Evolutionary conservation across 2,888 invertebrate genomes (phyloP), one percentile per base, ranked within the genome.

Genomic region (Microplitis deprimator): DNA sequence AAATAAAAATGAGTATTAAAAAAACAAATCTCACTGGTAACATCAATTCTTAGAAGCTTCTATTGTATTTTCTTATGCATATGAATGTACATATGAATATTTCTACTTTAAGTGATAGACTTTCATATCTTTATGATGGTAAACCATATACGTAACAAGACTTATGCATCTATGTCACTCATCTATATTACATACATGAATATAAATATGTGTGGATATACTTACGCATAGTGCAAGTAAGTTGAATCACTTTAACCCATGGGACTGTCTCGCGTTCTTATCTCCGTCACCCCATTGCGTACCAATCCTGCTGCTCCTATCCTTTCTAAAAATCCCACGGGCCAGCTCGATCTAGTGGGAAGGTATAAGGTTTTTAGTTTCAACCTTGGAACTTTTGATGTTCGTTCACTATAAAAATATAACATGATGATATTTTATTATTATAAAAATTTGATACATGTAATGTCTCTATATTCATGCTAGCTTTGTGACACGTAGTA

Each of bases 181-280:
- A 13, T 17, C 13, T 50, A 38, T 40, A 39, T 50, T 5, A 65
- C 17, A 73, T 62, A 64, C 6, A 64, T 73, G 68, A 40, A 77
- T 68, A 69, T 41, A 69, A 72, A 68, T 17, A 39, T 68, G 75
- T 75, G 72, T 74, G 67, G 77, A 75, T 72, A 77, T 59, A 50
- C 68, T 60, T 50, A 50, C 50, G 50, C 50, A 50, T 13, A 50
- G 50, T 50, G 50, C 50, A 50, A 50, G 68, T 16, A 84, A 83
- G 87, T 87, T 88, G 88, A 88, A 85, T 88, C 88, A 88, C 87
- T 86, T 87, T 83, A 85, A 82, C 88, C 88, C 88, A 85, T 86
- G 88, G 88, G 88, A 89, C 82, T 77, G 83, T 81, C 77, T 83
- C 78, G 75, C 75, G 81, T 81, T 81, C 78, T 77, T 78, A 75